Evolutionary conservation across 2,113 vertebrate genomes (phyloP).

Genomic region (Pterocles orientalis): DNA sequence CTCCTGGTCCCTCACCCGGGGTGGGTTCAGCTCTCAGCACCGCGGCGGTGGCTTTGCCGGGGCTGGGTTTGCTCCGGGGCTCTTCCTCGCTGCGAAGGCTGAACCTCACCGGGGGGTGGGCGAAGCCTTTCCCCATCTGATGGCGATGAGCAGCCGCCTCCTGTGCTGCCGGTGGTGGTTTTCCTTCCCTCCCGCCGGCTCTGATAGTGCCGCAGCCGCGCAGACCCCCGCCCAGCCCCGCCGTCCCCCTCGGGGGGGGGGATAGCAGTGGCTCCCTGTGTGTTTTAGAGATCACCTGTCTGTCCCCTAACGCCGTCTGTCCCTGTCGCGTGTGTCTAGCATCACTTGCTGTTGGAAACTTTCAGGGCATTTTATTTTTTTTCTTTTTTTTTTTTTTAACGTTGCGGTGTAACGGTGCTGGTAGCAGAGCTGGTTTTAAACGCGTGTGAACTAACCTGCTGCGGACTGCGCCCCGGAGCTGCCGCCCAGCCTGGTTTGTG

Average conservation of each 20-base stretch:
- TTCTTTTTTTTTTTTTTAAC: conserved; percentile 1
- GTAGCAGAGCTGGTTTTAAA: conserved; percentile 51
- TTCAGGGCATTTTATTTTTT: neutral
- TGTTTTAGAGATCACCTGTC: neutral
- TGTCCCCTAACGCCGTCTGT: neutral
- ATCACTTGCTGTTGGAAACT: neutral
- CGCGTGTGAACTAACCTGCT: conserved; percentile 66
- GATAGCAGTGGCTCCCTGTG: neutral
- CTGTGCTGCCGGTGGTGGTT: neutral
- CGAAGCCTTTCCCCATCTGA: neutral
- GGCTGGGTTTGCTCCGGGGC: neutral
- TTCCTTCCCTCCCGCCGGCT: neutral
- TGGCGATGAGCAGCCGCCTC: neutral
- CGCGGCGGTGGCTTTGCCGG: rapidly evolving
- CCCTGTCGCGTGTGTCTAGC: neutral
- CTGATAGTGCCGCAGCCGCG: neutral
- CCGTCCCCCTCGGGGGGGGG: neutral
- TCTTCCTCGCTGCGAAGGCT: neutral
- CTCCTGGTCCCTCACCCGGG: neutral
- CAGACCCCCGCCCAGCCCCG: neutral
- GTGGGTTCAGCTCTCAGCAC: neutral
- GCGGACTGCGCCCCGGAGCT: neutral
- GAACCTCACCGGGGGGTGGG: neutral
- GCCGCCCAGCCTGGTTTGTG: neutral
- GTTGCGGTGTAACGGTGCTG: neutral